Conservation (phyloP, 2,113 vertebrate species). For the Leucopsar rothschildi region DNA sequence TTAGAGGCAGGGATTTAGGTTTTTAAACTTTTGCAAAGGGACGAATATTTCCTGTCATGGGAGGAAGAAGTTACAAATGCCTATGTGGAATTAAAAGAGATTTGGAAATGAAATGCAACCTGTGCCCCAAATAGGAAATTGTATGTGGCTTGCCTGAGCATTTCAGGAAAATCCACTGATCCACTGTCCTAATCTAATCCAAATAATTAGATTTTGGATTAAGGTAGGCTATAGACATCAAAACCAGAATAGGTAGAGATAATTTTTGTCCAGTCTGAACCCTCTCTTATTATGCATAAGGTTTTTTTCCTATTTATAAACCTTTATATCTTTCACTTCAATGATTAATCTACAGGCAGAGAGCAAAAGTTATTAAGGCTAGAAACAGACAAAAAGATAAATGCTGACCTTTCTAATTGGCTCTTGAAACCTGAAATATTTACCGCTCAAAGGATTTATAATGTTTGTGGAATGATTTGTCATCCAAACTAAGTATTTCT, state of each 20-base stretch:
- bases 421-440: constrained; percentile 49
- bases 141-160: not conserved
- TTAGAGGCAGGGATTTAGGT: not conserved
- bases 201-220: constrained; percentile 59
- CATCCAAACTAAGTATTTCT: constrained; percentile 17
- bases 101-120: constrained; percentile 27
- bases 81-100: constrained; percentile 5
- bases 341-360: constrained; percentile 19
- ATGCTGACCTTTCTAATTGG: constrained; percentile 52
- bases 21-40: not conserved
- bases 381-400: constrained; percentile 49
- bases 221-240: constrained; percentile 3
- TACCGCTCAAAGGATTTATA: not conserved
- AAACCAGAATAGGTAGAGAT: constrained; percentile 34
- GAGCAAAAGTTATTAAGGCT: constrained; percentile 36
- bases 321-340: not conserved
- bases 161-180: constrained; percentile 44
- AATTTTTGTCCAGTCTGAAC: not conserved
- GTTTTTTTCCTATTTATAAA: not conserved
- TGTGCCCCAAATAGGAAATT: constrained; percentile 17
- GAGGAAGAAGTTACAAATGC: not conserved
- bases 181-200: constrained; percentile 32
- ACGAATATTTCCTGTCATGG: not conserved
- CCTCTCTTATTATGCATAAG: not conserved
- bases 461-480: constrained; percentile 26